Conservation (phyloP, 2,113 vertebrate genomes). For the Grallaria varia region DNA sequence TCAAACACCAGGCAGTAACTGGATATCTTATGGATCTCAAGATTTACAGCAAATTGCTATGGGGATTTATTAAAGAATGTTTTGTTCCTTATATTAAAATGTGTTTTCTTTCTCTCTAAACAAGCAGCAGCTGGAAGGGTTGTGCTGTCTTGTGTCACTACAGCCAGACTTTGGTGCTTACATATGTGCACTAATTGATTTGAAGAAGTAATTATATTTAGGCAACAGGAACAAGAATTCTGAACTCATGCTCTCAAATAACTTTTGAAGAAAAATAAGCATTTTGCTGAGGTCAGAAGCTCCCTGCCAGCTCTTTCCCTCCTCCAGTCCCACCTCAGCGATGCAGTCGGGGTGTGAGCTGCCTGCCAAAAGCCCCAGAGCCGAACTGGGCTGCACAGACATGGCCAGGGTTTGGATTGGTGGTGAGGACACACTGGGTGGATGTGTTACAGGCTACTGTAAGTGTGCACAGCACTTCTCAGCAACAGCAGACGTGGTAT, state of each 20-base stretch:
- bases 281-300: background rate
- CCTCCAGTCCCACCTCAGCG: accelerated
- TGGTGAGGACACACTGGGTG: accelerated
- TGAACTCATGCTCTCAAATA: background rate
- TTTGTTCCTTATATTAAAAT: background rate
- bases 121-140: background rate
- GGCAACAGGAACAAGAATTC: background rate
- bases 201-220: background rate
- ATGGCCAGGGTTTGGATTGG: accelerated
- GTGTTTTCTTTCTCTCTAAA: background rate
- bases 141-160: background rate
- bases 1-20: background rate
- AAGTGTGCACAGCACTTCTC: background rate
- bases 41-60: background rate
- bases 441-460: background rate
- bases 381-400: background rate
- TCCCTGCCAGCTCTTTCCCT: background rate
- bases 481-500: background rate
- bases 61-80: background rate
- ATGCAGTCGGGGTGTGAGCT: accelerated
- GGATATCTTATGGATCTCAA: background rate
- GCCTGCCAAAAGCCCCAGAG: background rate
- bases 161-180: background rate
- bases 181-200: accelerated
- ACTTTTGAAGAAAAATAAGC: background rate